phyloP scores from a whole-genome alignment of 2,888 invertebrate species.

The Eristalis intricaria region DNA sequence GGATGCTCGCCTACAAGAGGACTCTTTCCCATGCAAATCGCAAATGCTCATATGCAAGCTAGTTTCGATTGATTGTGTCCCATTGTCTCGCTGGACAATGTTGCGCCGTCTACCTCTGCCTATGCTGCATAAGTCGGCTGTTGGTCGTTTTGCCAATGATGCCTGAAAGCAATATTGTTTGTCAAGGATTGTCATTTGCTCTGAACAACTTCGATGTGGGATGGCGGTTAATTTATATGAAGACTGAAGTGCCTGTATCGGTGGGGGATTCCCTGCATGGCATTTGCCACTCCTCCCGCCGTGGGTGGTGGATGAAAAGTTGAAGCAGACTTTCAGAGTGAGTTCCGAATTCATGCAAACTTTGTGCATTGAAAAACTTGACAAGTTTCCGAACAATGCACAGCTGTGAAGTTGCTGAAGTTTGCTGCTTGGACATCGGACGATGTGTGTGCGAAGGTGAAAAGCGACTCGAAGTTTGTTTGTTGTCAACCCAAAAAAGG shows the following conservation, averaged over 20 bases:
- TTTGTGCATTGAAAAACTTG: background rate
- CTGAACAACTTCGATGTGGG: slow-evolving; percentile 17
- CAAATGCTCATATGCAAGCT: slow-evolving; percentile 2
- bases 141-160: background rate
- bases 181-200: slow-evolving; percentile 36
- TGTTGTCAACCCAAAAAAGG: no score
- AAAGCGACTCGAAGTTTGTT: background rate
- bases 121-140: background rate
- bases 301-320: background rate
- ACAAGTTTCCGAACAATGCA: background rate
- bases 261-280: background rate
- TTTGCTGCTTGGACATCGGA: background rate
- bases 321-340: background rate
- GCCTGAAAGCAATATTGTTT: slow-evolving; percentile 31
- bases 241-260: background rate
- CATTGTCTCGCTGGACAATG: slow-evolving; percentile 8
- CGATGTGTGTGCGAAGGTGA: background rate
- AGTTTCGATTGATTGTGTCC: slow-evolving; percentile 35
- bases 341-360: background rate
- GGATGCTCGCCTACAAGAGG: background rate
- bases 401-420: slow-evolving; percentile 4
- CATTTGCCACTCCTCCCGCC: background rate
- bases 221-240: slow-evolving; percentile 18
- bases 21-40: slow-evolving; percentile 30
- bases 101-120: slow-evolving; percentile 28